Conservation (phyloP, 2,888 invertebrate genomes). For the Netelia fuscicornis region DNA sequence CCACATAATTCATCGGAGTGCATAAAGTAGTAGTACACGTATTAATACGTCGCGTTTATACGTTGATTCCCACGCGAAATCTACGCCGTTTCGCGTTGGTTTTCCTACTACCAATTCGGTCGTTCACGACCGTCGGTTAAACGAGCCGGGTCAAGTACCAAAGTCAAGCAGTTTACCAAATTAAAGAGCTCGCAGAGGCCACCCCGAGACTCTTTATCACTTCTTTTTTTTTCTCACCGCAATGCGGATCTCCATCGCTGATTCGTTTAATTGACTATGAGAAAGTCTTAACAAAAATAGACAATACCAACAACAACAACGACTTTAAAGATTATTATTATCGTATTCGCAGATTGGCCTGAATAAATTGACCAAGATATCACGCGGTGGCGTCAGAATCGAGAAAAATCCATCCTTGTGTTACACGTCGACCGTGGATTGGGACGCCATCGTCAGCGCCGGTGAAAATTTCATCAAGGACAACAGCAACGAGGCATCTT, state of each 20-base stretch:
- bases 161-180: slow-evolving; percentile 77
- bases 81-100: slow-evolving; percentile 66
- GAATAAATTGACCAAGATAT: slow-evolving; percentile 89
- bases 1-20: slow-evolving; percentile 13
- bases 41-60: slow-evolving; percentile 1
- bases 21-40: neutral
- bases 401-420: slow-evolving; percentile 92
- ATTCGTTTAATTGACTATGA: slow-evolving; percentile 23
- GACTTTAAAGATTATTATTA: neutral
- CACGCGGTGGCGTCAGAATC: slow-evolving; percentile 93
- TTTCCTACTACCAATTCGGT: slow-evolving; percentile 64
- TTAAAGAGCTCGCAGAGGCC: slow-evolving; percentile 70
- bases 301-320: slow-evolving; percentile 15
- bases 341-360: slow-evolving; percentile 89
- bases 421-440: slow-evolving; percentile 90
- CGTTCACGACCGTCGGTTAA: slow-evolving; percentile 72
- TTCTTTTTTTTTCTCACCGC: slow-evolving; percentile 49
- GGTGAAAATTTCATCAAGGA: slow-evolving; percentile 85
- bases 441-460: slow-evolving; percentile 86
- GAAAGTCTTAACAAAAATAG: slow-evolving; percentile 21
- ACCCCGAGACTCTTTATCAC: slow-evolving; percentile 56
- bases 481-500: slow-evolving; percentile 73
- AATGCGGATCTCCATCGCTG: slow-evolving; percentile 31
- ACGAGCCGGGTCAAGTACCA: slow-evolving; percentile 76
- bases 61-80: slow-evolving; percentile 77